Evolutionary conservation across 2,888 invertebrate genomes (phyloP).

Genomic region (Limenitis camilla): DNA sequence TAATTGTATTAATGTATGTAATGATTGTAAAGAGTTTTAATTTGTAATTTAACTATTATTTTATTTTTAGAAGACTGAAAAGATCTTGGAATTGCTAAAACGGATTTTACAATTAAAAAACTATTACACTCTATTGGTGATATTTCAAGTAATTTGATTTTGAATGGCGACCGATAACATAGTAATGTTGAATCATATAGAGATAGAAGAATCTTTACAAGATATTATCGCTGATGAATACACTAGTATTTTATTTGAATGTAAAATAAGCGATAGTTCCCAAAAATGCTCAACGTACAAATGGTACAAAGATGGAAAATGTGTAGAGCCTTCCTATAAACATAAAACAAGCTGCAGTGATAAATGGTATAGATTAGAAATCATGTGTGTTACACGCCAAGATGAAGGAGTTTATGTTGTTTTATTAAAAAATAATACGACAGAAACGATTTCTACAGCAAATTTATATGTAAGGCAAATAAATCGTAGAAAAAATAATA

Average conservation of each 20-base stretch:
- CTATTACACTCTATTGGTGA: neutral
- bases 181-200: conserved; percentile 15
- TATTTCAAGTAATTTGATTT: neutral
- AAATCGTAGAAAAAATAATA: conserved; percentile 7
- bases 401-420: conserved; percentile 34
- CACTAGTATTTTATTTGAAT: conserved; percentile 28
- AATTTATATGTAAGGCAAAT: conserved; percentile 27
- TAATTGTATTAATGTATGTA: neutral
- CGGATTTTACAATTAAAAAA: neutral
- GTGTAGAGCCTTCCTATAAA: conserved; percentile 18
- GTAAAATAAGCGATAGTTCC: conserved; percentile 23
- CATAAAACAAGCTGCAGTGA: conserved; percentile 21
- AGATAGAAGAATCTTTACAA: conserved; percentile 27
- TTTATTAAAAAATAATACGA: conserved; percentile 19
- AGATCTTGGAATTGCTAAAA: conserved; percentile 3
- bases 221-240: conserved; percentile 28
- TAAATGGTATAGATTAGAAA: conserved; percentile 28
- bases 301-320: conserved; percentile 34
- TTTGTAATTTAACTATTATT: neutral
- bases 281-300: conserved; percentile 17
- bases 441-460: conserved; percentile 25
- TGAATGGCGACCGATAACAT: conserved; percentile 17
- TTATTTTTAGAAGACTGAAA: conserved; percentile 12
- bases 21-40: neutral
- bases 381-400: conserved; percentile 18